These are phyloP conservation scores for Bos indicus DNA, from an alignment of 2,113 vertebrate species.

Conservation along the genomic window DNA sequence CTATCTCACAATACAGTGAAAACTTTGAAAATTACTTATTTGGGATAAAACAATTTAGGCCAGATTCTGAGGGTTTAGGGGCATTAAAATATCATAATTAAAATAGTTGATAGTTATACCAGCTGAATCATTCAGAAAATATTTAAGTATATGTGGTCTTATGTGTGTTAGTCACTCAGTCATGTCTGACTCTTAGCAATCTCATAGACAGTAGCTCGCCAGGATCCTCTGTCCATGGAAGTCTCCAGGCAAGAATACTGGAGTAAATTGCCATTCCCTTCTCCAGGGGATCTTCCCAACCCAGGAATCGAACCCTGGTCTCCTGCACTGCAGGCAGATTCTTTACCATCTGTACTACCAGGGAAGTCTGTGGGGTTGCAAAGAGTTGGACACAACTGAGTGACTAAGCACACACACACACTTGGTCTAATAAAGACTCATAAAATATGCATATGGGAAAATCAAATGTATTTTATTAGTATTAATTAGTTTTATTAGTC, in stretches of 20 bases:
- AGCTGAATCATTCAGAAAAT: neutral
- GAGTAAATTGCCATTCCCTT: neutral
- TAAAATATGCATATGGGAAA: neutral
- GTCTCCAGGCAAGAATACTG: neutral
- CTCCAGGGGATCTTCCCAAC: neutral
- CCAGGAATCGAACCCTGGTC: neutral
- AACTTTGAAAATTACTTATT: neutral
- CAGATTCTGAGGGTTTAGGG: neutral
- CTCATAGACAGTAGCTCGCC: neutral
- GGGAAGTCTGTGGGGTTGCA: neutral
- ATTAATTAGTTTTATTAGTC: neutral
- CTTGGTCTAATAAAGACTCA: neutral
- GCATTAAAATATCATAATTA: neutral
- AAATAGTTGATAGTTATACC: neutral
- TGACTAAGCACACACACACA: neutral
- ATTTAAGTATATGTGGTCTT: neutral
- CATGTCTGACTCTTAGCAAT: neutral
- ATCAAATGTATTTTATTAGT: neutral
- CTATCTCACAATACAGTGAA: neutral
- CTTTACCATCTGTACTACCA: neutral
- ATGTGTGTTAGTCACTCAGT: neutral
- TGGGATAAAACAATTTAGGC: neutral
- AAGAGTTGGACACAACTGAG: neutral
- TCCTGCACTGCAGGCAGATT: neutral
- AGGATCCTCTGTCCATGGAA: neutral